These are phyloP conservation scores for Marcusenius ussheri DNA, from an alignment of 2,113 vertebrate genomes.

Conservation along the genomic window DNA sequence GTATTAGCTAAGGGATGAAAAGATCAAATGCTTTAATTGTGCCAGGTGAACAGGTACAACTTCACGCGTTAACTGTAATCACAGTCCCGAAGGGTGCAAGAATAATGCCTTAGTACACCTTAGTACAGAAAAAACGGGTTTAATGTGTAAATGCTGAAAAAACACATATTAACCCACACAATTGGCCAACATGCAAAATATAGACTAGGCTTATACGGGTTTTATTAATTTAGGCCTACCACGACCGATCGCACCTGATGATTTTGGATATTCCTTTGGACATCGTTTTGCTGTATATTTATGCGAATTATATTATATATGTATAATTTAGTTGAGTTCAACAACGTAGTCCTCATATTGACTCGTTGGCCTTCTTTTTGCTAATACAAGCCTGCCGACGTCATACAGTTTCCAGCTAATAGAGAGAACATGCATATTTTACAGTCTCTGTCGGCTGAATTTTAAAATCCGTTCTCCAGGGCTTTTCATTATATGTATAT, in stretches of 20 bases:
- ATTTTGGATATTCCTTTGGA: not conserved
- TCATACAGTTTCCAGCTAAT: not conserved
- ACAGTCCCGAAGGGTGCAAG: not conserved
- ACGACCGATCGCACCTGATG: not conserved
- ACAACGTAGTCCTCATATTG: not conserved
- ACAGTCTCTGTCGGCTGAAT: not conserved
- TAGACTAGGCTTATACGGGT: too few species aligned
- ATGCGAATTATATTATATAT: not conserved
- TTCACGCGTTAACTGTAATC: not conserved
- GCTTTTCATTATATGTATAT: not conserved
- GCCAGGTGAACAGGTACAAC: not conserved
- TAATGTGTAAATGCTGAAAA: not conserved
- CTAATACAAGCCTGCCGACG: not conserved
- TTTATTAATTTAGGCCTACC: not conserved
- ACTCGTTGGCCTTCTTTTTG: not conserved
- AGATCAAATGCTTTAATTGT: not conserved
- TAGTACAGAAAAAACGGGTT: not conserved
- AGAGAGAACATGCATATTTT: not conserved
- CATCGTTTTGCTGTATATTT: not conserved
- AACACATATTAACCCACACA: not conserved
- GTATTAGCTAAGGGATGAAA: not conserved
- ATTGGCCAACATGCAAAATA: too few species aligned
- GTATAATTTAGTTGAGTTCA: not conserved
- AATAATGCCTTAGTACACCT: not conserved
- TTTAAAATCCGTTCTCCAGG: not conserved